Percentiles rank a stretch among this genome's conserved stretches.
Conservation (phyloP, 2,888 invertebrate genomes). For the Halocaridina rubra region DNA sequence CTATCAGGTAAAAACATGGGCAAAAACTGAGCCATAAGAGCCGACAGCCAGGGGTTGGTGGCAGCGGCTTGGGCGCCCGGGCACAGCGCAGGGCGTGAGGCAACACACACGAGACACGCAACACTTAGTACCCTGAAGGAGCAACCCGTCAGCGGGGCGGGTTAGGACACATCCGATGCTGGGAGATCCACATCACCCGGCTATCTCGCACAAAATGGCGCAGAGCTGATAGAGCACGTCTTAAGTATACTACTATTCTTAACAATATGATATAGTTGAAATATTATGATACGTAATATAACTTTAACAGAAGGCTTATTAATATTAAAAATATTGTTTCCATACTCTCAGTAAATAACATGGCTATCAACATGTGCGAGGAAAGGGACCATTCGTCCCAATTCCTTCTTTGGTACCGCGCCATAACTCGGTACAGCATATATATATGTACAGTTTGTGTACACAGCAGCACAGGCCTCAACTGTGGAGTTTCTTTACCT, state of each 20-base stretch:
- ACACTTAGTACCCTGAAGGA: constrained; percentile 63
- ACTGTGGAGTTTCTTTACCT: constrained; percentile 29
- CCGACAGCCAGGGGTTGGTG: constrained; percentile 38
- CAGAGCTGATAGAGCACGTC: constrained; percentile 54
- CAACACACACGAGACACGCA: constrained; percentile 57
- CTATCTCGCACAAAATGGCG: constrained; percentile 50
- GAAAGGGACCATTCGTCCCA: constrained; percentile 36
- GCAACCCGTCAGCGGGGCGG: constrained; percentile 60
- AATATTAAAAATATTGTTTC: constrained; percentile 63
- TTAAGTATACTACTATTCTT: constrained; percentile 61
- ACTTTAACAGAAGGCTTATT: constrained; percentile 63
- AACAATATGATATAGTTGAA: constrained; percentile 63
- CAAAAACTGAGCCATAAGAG: constrained; percentile 49
- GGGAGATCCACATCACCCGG: constrained; percentile 55
- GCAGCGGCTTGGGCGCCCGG: constrained; percentile 41
- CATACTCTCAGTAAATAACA: constrained; percentile 62
- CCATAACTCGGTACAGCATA: constrained; percentile 50
- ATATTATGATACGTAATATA: constrained; percentile 63
- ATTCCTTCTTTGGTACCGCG: constrained; percentile 44
- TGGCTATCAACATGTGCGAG: constrained; percentile 60
- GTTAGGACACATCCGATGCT: constrained; percentile 56
- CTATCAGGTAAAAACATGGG: constrained; percentile 57
- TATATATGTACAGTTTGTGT: constrained; percentile 54
- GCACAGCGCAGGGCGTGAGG: constrained; percentile 57
- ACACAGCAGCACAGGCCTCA: constrained; percentile 57